These are phyloP conservation scores for Synergus japonicus DNA, from an alignment of 2,888 invertebrate genomes.

Conservation along the genomic window DNA sequence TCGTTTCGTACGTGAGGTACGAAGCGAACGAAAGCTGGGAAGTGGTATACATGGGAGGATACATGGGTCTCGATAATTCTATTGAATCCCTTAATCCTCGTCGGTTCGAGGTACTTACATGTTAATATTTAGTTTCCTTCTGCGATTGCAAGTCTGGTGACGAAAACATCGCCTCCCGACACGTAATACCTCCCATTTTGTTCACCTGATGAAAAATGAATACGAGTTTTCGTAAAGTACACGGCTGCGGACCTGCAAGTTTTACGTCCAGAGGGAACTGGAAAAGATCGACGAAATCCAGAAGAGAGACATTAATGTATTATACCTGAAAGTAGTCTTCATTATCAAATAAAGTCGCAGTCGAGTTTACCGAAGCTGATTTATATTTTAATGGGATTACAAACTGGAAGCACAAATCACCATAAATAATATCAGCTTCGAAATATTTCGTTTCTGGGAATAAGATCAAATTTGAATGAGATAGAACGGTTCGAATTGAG, in stretches of 20 bases:
- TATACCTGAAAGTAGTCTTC: conserved; percentile 23
- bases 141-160: background rate
- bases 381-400: conserved; percentile 36
- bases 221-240: conserved; percentile 53
- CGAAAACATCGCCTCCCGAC: conserved; percentile 4
- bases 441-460: background rate
- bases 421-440: background rate
- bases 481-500: background rate
- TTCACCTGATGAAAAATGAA: conserved; percentile 55
- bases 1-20: background rate
- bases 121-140: conserved; percentile 15
- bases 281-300: conserved; percentile 48
- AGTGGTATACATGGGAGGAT: background rate
- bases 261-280: conserved; percentile 43
- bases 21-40: conserved; percentile 10
- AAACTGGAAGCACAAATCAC: background rate
- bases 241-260: conserved; percentile 47
- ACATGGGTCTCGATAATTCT: conserved; percentile 26
- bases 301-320: conserved; percentile 9
- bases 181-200: background rate
- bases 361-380: conserved; percentile 14
- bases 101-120: conserved; percentile 5
- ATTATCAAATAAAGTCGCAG: conserved; percentile 1
- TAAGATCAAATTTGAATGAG: background rate
- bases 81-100: conserved; percentile 15